Conservation (phyloP, 2,888 invertebrate species). For the Catonia carolina region DNA sequence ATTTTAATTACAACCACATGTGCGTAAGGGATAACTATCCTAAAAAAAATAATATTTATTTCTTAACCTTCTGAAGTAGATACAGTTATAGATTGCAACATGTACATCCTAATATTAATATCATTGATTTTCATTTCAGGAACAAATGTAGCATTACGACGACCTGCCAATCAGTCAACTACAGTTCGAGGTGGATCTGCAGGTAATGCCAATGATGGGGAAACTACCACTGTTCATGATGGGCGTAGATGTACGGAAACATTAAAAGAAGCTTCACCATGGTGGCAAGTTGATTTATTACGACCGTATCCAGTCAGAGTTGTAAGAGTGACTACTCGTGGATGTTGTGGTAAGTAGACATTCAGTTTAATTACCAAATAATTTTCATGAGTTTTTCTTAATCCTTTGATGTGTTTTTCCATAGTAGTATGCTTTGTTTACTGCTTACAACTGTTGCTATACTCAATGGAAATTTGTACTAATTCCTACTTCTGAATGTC, state of each 20-base stretch:
- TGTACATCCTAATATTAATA: too few species aligned
- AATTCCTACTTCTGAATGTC: too few species aligned
- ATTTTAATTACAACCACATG: too few species aligned
- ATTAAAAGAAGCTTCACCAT: slow-evolving; percentile 80
- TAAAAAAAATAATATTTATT: too few species aligned
- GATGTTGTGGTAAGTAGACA: slow-evolving; percentile 58
- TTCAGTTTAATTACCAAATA: not conserved
- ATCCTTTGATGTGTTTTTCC: too few species aligned
- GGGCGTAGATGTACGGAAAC: slow-evolving; percentile 86
- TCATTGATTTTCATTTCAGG: too few species aligned
- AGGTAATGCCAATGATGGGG: slow-evolving; percentile 81
- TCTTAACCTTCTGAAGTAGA: too few species aligned
- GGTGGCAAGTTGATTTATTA: slow-evolving; percentile 88
- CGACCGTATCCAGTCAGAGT: slow-evolving; percentile 77
- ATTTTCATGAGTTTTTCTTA: not conserved
- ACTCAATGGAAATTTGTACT: too few species aligned
- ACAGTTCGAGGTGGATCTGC: slow-evolving; percentile 78
- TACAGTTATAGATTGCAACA: too few species aligned
- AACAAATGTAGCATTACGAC: slow-evolving; percentile 76
- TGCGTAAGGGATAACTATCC: too few species aligned
- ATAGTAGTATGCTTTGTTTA: too few species aligned
- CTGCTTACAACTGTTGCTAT: too few species aligned
- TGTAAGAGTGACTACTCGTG: slow-evolving; percentile 77
- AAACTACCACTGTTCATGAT: slow-evolving; percentile 74
- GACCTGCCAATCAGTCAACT: slow-evolving; percentile 86